Evolutionary conservation across 1,140 invertebrate genomes (phyloP).

Genomic region (Holotrichia oblita): DNA sequence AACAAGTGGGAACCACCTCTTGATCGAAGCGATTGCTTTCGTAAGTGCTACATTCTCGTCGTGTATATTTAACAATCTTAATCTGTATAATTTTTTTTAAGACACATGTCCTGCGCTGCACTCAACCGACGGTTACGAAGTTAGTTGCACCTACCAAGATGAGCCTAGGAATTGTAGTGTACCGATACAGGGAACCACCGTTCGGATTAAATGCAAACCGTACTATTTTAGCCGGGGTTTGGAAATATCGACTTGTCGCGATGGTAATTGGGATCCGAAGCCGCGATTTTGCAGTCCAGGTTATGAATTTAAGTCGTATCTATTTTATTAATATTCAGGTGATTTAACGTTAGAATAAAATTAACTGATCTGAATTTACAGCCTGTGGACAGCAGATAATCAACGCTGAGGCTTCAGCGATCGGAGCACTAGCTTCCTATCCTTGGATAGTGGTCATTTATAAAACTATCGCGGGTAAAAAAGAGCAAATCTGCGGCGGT

Average conservation of each 20-base stretch:
- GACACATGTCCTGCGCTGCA: not conserved
- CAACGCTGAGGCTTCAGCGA: not conserved
- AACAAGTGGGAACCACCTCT: not conserved
- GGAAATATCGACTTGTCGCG: not conserved
- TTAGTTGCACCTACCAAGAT: not conserved
- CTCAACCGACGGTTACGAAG: not conserved
- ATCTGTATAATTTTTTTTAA: not conserved
- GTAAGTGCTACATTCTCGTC: too few species aligned
- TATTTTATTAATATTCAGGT: not conserved
- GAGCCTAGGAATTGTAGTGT: not conserved
- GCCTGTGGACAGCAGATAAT: not conserved
- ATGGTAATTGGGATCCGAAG: conserved; percentile 43
- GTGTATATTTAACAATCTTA: too few species aligned
- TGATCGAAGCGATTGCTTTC: not conserved
- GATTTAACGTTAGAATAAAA: not conserved
- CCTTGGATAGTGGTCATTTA: conserved; percentile 68
- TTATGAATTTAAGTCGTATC: not conserved
- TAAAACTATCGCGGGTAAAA: conserved; percentile 49
- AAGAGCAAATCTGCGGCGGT: conserved; percentile 34
- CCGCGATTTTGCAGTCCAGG: conserved; percentile 43
- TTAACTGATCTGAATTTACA: conserved; percentile 1
- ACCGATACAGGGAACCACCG: not conserved
- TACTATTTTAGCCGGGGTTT: not conserved
- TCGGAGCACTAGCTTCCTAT: conserved; percentile 57
- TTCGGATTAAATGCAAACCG: not conserved